phyloP scores from a whole-genome alignment of 2,113 vertebrate species.

The Megatriorchis doriae region DNA sequence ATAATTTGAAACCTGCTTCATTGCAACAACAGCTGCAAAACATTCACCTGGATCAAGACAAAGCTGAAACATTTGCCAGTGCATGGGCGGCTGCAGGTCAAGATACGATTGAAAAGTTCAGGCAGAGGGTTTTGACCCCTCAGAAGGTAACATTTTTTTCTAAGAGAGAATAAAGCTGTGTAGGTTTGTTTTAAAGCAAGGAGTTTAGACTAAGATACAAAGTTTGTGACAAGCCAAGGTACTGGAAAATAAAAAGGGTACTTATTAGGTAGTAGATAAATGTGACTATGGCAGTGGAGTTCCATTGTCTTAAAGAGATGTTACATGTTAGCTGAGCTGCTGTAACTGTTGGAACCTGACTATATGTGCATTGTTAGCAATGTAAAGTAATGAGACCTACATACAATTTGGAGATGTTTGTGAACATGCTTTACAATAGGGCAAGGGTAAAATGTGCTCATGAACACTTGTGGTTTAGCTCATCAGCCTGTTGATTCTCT shows the following conservation, averaged over 20 bases:
- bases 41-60: constrained; percentile 80
- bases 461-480: not conserved
- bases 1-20: constrained; percentile 83
- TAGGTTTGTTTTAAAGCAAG: not conserved
- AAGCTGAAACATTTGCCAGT: constrained; percentile 83
- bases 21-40: constrained; percentile 88
- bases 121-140: constrained; percentile 84
- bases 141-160: constrained; percentile 81
- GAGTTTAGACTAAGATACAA: not conserved
- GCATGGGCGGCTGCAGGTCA: constrained; percentile 84
- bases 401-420: not conserved
- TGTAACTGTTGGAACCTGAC: not conserved
- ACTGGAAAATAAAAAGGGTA: not conserved
- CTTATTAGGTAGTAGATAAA: not conserved
- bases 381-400: not conserved
- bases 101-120: constrained; percentile 87
- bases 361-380: not conserved
- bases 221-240: not conserved
- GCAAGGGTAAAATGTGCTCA: not conserved
- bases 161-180: not conserved
- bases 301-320: not conserved
- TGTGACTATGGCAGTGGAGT: accelerated
- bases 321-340: not conserved
- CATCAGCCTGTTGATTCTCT: not conserved
- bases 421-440: not conserved